A percentile compares a stretch with the other conserved stretches of the same genome.
phyloP scores from a whole-genome alignment of 92 coral and sea anemone genomes.

The Epizoanthus fatuus region DNA sequence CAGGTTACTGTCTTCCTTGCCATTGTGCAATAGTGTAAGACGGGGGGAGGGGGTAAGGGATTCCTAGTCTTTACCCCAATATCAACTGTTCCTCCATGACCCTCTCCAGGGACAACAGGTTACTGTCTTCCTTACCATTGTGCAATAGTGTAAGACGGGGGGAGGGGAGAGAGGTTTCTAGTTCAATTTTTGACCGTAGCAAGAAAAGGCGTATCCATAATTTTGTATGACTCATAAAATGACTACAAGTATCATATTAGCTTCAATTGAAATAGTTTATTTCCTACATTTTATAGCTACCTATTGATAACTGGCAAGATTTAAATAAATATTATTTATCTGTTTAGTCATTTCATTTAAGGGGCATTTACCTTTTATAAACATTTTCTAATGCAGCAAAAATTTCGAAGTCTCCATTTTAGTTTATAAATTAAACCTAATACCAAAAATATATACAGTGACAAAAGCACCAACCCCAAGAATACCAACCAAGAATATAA shows the following conservation, averaged over 20 bases:
- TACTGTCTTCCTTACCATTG: too few relatives aligned
- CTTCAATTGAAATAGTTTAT: conserved; percentile 12
- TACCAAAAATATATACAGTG: background rate
- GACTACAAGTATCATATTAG: background rate
- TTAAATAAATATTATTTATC: conserved; percentile 43
- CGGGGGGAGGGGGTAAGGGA: too few relatives aligned
- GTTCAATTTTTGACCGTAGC: background rate
- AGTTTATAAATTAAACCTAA: background rate
- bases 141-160: background rate
- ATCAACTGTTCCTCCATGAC: too few relatives aligned
- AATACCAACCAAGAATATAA: background rate
- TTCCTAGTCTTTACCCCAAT: too few relatives aligned
- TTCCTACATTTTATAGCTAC: conserved; percentile 29
- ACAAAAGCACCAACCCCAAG: background rate
- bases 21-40: too few relatives aligned
- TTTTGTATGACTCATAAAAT: background rate
- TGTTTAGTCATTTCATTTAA: conserved; percentile 15
- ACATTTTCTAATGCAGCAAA: conserved; percentile 13
- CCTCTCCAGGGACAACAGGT: too few relatives aligned
- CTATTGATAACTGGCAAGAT: background rate
- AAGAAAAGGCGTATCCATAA: background rate
- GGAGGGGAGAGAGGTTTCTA: background rate
- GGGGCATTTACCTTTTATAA: background rate
- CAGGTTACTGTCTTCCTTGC: too few relatives aligned
- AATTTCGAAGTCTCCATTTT: background rate